phyloP scores from a whole-genome alignment of 2,888 invertebrate species.

The Lysandra coridon region DNA sequence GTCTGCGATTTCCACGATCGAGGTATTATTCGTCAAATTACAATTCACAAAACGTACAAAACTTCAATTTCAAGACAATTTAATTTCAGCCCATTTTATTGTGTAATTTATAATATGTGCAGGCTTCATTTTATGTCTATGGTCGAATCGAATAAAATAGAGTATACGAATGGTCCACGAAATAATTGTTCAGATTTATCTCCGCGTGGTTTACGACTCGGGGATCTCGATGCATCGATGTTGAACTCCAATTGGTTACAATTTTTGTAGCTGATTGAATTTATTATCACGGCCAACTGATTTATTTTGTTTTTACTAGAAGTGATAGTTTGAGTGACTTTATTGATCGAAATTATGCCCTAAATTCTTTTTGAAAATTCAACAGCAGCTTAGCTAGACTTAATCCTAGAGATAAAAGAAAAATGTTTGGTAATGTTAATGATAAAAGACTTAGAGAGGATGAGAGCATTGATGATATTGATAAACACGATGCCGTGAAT shows the following conservation, averaged over 20 bases:
- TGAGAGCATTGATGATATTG: neutral
- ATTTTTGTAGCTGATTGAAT: constrained; percentile 16
- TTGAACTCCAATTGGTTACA: constrained; percentile 14
- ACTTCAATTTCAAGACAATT: too few relatives aligned
- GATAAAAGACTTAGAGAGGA: neutral
- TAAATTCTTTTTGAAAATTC: neutral
- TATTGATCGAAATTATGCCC: neutral
- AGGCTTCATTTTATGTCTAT: neutral
- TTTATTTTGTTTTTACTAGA: constrained; percentile 3
- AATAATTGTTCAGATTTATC: constrained; percentile 64
- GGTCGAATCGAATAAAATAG: constrained; percentile 59
- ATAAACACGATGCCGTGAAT: neutral
- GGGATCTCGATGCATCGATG: constrained; percentile 37
- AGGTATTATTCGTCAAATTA: too few relatives aligned
- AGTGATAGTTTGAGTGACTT: neutral
- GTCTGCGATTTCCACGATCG: too few relatives aligned
- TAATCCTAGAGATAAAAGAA: neutral
- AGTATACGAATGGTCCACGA: constrained; percentile 55
- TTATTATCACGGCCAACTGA: constrained; percentile 1
- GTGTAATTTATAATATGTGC: too few relatives aligned
- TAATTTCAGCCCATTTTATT: too few relatives aligned
- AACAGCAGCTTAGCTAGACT: too few relatives aligned
- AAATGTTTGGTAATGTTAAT: neutral
- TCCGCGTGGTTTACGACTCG: constrained; percentile 54
- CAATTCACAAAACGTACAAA: too few relatives aligned